These are phyloP conservation scores for Drosophila micromelanica DNA, from an alignment of 1,140 invertebrate genomes.

Conservation along the genomic window DNA sequence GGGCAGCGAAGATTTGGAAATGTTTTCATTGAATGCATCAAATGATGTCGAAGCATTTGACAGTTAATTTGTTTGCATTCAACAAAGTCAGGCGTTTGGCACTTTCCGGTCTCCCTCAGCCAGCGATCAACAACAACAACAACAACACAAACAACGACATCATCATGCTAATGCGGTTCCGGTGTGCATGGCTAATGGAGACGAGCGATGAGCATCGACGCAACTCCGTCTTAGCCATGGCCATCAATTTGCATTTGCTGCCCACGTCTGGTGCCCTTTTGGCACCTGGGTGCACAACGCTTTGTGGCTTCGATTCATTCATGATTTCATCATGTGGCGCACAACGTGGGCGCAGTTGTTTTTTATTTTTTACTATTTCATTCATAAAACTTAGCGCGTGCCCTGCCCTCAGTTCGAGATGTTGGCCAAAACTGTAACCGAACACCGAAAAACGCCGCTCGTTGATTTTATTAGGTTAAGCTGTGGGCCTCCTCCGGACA, in stretches of 20 bases:
- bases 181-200: conserved; percentile 66
- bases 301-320: conserved; percentile 37
- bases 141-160: too few relatives aligned
- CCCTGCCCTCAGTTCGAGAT: conserved; percentile 39
- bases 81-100: conserved; percentile 41
- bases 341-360: conserved; percentile 63
- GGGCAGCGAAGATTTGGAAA: conserved; percentile 50
- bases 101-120: conserved; percentile 61
- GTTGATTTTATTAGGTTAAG: conserved; percentile 78
- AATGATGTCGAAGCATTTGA: conserved; percentile 64
- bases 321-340: conserved; percentile 67
- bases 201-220: conserved; percentile 27
- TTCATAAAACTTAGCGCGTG: conserved; percentile 59
- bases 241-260: conserved; percentile 82
- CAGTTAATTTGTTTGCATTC: conserved; percentile 78
- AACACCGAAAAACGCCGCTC: conserved; percentile 43
- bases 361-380: conserved; percentile 58
- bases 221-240: conserved; percentile 55
- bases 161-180: conserved; percentile 77
- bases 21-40: conserved; percentile 66
- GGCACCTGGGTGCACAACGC: conserved; percentile 55
- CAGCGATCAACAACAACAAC: conserved; percentile 5
- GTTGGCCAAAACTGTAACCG: conserved; percentile 52
- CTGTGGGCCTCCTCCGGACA: conserved; percentile 20
- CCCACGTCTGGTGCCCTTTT: conserved; percentile 69